These are phyloP conservation scores for Sturmia bella DNA, from an alignment of 2,888 invertebrate genomes.

Conservation along the genomic window DNA sequence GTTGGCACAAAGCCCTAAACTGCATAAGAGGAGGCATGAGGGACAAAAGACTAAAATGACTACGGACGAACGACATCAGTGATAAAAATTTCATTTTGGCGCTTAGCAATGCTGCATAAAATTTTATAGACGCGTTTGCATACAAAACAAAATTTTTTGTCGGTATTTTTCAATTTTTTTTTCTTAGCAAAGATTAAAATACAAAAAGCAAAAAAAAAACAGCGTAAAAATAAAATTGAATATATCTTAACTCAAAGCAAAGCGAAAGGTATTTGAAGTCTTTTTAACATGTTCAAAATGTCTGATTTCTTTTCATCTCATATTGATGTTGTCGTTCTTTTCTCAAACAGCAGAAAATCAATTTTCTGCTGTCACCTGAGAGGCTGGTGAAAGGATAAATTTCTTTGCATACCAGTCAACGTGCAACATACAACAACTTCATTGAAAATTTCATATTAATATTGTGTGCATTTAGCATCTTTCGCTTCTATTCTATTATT, in stretches of 20 bases:
- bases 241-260: constrained; percentile 34
- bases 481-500: background rate
- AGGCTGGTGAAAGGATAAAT: constrained; percentile 17
- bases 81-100: constrained; percentile 66
- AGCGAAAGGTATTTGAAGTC: constrained; percentile 39
- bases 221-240: constrained; percentile 29
- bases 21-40: constrained; percentile 31
- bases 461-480: background rate
- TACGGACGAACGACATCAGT: background rate
- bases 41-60: constrained; percentile 20
- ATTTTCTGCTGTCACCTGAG: constrained; percentile 41
- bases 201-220: constrained; percentile 11
- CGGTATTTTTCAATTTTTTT: constrained; percentile 52
- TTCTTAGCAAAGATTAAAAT: constrained; percentile 56
- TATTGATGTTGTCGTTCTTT: constrained; percentile 11
- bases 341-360: constrained; percentile 52
- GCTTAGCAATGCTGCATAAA: constrained; percentile 71
- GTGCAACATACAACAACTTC: too few relatives aligned
- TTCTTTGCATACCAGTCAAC: constrained; percentile 1
- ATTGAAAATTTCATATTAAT: too few relatives aligned
- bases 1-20: constrained; percentile 67
- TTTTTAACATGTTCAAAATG: constrained; percentile 28
- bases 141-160: constrained; percentile 44
- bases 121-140: constrained; percentile 65
- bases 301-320: constrained; percentile 47